Conservation (phyloP, 2,113 vertebrate genomes). For the Ageneiosus marmoratus region DNA sequence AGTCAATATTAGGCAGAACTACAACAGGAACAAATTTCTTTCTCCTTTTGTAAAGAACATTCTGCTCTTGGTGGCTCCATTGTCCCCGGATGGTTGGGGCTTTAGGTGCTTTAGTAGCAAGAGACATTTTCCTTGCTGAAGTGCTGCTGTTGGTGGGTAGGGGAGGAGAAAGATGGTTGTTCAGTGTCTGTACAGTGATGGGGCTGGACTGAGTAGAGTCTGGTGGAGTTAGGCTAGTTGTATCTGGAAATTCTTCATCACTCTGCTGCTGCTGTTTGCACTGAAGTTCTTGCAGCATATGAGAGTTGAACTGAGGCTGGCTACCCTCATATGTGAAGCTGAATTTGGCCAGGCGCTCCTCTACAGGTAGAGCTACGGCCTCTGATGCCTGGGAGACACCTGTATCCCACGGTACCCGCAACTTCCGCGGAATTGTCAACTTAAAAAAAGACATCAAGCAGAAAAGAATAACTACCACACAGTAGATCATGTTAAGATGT, state of each 20-base stretch:
- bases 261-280: conserved; percentile 43
- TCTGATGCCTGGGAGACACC: conserved; percentile 86
- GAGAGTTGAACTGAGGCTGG: conserved; percentile 84
- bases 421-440: conserved; percentile 73
- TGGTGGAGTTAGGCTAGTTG: conserved; percentile 49
- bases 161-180: neutral
- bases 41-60: conserved; percentile 14
- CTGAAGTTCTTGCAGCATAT: conserved; percentile 72
- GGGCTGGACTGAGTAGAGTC: conserved; percentile 29
- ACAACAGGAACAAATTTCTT: conserved; percentile 35
- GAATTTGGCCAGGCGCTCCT: conserved; percentile 85
- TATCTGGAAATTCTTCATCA: conserved; percentile 32
- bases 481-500: too few species aligned
- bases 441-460: conserved; percentile 45
- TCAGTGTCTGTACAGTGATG: conserved; percentile 3
- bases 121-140: conserved; percentile 50
- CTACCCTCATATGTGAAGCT: conserved; percentile 83
- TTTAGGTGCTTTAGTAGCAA: conserved; percentile 46
- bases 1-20: conserved; percentile 37
- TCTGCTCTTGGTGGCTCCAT: conserved; percentile 6
- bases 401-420: conserved; percentile 88
- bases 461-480: neutral
- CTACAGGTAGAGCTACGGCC: conserved; percentile 77
- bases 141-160: conserved; percentile 61
- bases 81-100: conserved; percentile 9